Base-by-base conservation (phyloP, 2,888 invertebrate species). In the Acanthosoma haemorrhoidale region DNA sequence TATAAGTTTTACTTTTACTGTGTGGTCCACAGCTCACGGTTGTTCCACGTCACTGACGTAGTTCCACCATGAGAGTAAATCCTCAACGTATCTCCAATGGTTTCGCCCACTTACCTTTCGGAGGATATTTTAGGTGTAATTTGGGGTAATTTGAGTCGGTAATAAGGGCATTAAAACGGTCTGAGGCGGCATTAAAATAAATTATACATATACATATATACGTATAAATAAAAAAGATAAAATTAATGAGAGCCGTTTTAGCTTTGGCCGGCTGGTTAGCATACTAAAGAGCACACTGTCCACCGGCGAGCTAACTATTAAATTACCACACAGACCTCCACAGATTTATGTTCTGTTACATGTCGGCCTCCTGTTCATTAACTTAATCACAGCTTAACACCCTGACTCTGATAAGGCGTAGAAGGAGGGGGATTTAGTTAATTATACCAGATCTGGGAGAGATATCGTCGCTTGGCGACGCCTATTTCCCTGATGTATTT, bases 321-420 rank as follows among this genome's bases (percentile, higher is more conserved):
- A 51, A 51, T 51, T 51, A 51, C 25, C 51, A 51, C 6, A n/a
- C n/a, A n/a, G 13, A 25, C 51, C 25, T n/a, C 5, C 8, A 25
- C 25, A 51, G 51, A 51, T 51, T 51, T 51, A 51, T 51, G 51
- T 51, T 51, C 25, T 13, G 18, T 51, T 25, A 51, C 51, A 51
- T 51, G 51, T 25, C 51, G 51, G 4, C 6, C n/a, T n/a, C n/a
- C 25, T 21, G 51, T 51, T 51, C 51, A 51, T 51, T 51, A 51
- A 51, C 51, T 51, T 51, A 51, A 51, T 51, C 51, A 51, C 51
- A 51, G 51, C 51, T 51, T 51, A 51, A 51, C 51, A 29, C 51
- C n/a, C 51, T 51, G 51, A 51, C 51, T 51, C 51, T n/a, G 51
- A 51, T 51, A 51, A 51, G 51, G 25, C 25, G 29, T n/a, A n/a